These are phyloP conservation scores for Pilophorus perplexus DNA, from an alignment of 2,888 invertebrate species.

Conservation along the genomic window DNA sequence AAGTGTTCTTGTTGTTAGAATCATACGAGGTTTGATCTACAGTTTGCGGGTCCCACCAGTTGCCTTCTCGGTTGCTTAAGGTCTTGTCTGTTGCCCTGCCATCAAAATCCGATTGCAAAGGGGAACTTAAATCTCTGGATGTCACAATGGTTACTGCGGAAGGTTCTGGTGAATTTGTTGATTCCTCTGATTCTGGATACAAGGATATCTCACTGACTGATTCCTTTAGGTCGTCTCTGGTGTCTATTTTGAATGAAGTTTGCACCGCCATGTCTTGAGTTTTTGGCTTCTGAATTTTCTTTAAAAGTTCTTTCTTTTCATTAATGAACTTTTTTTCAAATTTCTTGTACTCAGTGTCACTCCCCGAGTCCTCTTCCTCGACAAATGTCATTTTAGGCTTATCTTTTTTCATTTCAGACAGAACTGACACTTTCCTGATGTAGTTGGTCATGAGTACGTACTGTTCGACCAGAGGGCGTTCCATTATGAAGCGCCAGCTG, in stretches of 20 bases:
- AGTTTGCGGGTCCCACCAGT: constrained; percentile 23
- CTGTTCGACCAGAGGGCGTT: constrained; percentile 37
- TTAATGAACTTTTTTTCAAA: constrained; percentile 8
- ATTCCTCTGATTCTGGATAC: constrained; percentile 20
- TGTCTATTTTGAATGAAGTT: too few relatives aligned
- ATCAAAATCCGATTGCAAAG: constrained; percentile 10
- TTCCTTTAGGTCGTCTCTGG: neutral
- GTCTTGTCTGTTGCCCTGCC: neutral
- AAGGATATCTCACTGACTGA: constrained; percentile 3
- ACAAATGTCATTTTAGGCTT: neutral
- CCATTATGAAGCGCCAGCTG: constrained; percentile 34
- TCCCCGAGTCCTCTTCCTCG: neutral
- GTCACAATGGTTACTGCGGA: constrained; percentile 2
- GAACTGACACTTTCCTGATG: constrained; percentile 19
- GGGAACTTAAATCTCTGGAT: constrained; percentile 5
- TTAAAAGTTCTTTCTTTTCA: neutral
- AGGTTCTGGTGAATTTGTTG: neutral
- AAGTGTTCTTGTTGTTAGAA: constrained; percentile 2
- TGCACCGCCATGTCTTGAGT: constrained; percentile 7
- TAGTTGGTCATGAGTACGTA: constrained; percentile 38
- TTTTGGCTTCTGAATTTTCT: neutral
- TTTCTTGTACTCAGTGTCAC: neutral
- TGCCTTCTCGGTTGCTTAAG: too few relatives aligned
- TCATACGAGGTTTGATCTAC: constrained; percentile 10
- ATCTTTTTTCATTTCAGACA: constrained; percentile 16